These are phyloP conservation scores for Eulemur mongoz DNA, from an alignment of 2,797 vertebrate genomes.

Conservation along the genomic window DNA sequence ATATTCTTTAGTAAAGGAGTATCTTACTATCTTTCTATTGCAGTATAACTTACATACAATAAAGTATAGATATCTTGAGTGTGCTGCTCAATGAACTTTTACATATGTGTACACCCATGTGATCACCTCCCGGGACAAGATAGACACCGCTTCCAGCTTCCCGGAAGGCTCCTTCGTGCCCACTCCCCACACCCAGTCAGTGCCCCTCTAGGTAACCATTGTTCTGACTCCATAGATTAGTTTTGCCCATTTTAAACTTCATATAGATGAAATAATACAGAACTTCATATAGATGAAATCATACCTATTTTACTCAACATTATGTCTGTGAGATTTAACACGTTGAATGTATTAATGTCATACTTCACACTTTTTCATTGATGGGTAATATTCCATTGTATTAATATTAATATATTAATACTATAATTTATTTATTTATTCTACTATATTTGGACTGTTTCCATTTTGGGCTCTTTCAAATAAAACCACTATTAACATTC, in stretches of 20 bases:
- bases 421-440: background rate
- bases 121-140: background rate
- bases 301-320: background rate
- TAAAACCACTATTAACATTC: background rate
- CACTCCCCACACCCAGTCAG: background rate
- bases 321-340: background rate
- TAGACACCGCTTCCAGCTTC: background rate
- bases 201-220: background rate
- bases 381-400: background rate
- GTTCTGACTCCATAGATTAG: background rate
- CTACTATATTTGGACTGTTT: background rate
- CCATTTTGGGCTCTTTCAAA: background rate
- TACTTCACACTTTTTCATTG: background rate
- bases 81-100: background rate
- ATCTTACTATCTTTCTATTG: background rate
- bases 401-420: background rate
- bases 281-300: background rate
- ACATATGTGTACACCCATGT: no score
- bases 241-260: background rate
- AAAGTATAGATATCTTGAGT: background rate
- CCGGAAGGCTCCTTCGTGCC: background rate
- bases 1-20: background rate
- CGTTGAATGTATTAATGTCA: background rate
- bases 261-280: background rate
- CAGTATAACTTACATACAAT: background rate